Base-by-base conservation (phyloP, 2,113 vertebrate species). In the Ramphastos sulfuratus region DNA sequence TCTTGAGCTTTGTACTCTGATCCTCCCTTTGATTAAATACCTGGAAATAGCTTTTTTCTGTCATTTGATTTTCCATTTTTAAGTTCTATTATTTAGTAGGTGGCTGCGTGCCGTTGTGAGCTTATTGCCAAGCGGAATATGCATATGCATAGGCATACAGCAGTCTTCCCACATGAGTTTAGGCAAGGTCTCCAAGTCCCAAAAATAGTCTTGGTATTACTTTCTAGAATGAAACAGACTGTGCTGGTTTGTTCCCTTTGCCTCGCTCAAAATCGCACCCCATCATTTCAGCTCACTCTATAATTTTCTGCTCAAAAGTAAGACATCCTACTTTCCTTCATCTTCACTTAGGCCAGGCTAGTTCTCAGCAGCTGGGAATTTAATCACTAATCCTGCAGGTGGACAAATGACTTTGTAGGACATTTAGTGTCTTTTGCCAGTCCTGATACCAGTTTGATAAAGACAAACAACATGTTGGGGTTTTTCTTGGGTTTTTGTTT, bases 131-230 rank as follows among this genome's bases (percentile, higher is more conserved):
- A 97, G 97, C 89, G 78, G 79, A 93, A 94, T 95, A 96, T 97
- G 96, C 94, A 94, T 97, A 96, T 97, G 95, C 93, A 92, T 96
- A 94, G 95, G 91, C 92, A 84, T 94, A 96, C 92, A 94, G 91
- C 93, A 96, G 89, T 96, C 94, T 93, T 95, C 91, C 96, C 92
- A 85, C 82, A 97, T 95, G 96, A 96, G 92, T 95, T 96, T 97
- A 97, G 97, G 95, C 95, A 90, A 82, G 94, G 92, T 96, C 96
- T 97, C 96, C 96, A 97, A 97, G 97, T 92, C 97, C 92, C 96
- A 96, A 97, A 97, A 96, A 96, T 97, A 96, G 89, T 87, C 85
- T 89, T 94, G 84, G 78, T 94, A 86, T 96, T 96, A 95, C 94
- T 97, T 97, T 90, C 94, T 95, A 83, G 92, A 97, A 95, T 85